Evolutionary conservation across 2,888 invertebrate species (phyloP).

Genomic region (Drosophila mulleri): DNA sequence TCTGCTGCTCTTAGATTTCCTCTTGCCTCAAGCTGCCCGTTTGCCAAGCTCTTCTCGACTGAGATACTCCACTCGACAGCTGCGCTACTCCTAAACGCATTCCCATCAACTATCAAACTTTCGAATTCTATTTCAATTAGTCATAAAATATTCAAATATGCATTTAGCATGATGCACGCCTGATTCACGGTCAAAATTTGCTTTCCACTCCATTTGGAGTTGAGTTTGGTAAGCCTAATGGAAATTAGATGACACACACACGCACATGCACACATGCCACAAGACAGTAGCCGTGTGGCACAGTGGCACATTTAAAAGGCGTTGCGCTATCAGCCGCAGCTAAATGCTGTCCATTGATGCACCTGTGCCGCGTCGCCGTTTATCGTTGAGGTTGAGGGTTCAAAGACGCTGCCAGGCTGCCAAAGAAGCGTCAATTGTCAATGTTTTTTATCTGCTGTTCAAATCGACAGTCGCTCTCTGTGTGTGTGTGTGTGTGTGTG

Average conservation of each 20-base stretch:
- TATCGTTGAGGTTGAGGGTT: constrained; percentile 25
- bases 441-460: constrained; percentile 69
- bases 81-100: not conserved
- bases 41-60: not conserved
- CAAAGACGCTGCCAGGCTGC: constrained; percentile 54
- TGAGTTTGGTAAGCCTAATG: not conserved
- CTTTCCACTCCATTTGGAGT: not conserved
- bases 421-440: constrained; percentile 78
- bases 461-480: constrained; percentile 53
- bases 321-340: constrained; percentile 24
- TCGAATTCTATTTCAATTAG: not conserved
- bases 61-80: not conserved
- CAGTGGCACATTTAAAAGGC: constrained; percentile 9
- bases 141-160: not conserved
- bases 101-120: not conserved
- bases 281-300: constrained; percentile 2
- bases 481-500: constrained; percentile 11
- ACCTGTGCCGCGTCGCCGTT: constrained; percentile 57
- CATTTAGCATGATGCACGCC: not conserved
- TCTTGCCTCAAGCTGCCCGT: too few relatives aligned
- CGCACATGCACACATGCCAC: too few relatives aligned
- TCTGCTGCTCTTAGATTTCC: not conserved
- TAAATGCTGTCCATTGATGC: constrained; percentile 65
- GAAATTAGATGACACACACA: not conserved
- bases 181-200: not conserved